These are phyloP conservation scores for Leucoraja erinaceus DNA, from an alignment of 2,113 vertebrate genomes.

Conservation along the genomic window DNA sequence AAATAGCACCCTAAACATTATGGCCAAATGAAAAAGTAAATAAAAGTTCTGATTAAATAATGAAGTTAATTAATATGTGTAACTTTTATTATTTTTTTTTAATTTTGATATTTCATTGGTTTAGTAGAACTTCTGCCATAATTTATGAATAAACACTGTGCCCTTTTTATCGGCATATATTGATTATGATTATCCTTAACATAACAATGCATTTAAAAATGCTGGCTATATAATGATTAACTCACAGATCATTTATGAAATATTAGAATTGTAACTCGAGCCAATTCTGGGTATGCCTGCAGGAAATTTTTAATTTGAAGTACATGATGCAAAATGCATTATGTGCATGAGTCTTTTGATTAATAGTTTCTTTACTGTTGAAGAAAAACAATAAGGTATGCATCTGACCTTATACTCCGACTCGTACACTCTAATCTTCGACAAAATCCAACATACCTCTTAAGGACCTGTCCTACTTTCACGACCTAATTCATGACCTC, in stretches of 20 bases:
- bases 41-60: not conserved
- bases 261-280: no score
- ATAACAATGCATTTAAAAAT: not conserved
- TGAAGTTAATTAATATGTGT: not conserved
- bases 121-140: not conserved
- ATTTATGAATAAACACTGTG: not conserved
- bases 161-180: not conserved
- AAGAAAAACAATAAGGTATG: no score
- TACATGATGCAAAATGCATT: no score
- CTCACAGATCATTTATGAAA: not conserved
- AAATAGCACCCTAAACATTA: not conserved
- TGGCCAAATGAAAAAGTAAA: not conserved
- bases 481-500: no score
- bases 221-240: not conserved
- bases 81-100: not conserved
- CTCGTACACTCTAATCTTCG: no score
- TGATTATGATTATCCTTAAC: not conserved
- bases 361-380: no score
- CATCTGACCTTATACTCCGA: no score
- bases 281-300: no score
- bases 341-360: no score
- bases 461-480: no score
- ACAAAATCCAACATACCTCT: no score
- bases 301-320: no score
- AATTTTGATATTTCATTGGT: not conserved